phyloP scores from a whole-genome alignment of 2,797 vertebrate genomes.

The Eulemur coronatus region DNA sequence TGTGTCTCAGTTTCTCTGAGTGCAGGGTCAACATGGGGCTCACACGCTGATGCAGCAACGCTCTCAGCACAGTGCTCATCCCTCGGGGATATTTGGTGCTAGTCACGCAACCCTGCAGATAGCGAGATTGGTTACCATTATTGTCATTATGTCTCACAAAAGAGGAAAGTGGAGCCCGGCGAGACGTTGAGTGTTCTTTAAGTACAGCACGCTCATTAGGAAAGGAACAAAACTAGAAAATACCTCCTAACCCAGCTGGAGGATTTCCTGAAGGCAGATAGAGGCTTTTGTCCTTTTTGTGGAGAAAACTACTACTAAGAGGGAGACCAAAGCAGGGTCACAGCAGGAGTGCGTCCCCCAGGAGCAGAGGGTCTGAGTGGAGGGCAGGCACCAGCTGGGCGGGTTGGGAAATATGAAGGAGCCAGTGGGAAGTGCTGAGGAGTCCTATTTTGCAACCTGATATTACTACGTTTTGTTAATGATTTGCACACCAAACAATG shows the following conservation, averaged over 20 bases:
- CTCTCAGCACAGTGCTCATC: neutral
- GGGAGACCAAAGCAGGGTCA: neutral
- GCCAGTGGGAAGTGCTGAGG: neutral
- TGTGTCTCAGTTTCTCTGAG: neutral
- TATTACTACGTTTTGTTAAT: fast-evolving
- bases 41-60: fast-evolving
- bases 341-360: neutral
- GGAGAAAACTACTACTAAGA: neutral
- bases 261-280: neutral
- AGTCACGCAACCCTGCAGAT: neutral
- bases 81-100: neutral
- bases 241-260: neutral
- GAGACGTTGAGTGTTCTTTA: neutral
- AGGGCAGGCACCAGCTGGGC: no score
- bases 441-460: neutral
- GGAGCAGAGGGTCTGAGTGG: neutral
- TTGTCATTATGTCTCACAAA: neutral
- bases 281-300: neutral
- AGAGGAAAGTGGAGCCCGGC: neutral
- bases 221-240: neutral
- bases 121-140: neutral
- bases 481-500: neutral
- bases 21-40: neutral
- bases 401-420: neutral
- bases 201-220: neutral